Base-by-base conservation (phyloP, 35 echinoderm and acorn worm species). In the Heliocidaris erythrogramma region DNA sequence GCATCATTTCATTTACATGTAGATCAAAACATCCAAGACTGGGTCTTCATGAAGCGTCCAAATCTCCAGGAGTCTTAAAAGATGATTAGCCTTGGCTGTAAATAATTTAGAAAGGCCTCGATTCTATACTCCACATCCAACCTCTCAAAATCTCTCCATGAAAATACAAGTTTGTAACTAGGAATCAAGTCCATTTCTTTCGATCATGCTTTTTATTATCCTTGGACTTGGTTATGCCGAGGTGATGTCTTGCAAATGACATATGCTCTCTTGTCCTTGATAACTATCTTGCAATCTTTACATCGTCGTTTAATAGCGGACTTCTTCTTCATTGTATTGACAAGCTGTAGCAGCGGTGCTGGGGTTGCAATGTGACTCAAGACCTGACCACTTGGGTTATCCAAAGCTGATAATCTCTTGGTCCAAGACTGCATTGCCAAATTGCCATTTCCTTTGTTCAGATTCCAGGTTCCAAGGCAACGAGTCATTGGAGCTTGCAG, bases 321-420 rank as follows among this genome's bases (percentile, higher is more conserved):
- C 49, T 48, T 92, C 91, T 50, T 92, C 27, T 92, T 92, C 50
- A 92, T 50, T 53, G 91, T 92, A 48, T 92, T 92, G 91, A 92
- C 50, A 30, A 48, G 18, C 16, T 48, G 47, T 3, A 92, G n/a
- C 17, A 92, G 48, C 21, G 91, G 91, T 49, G 49, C 47, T 30
- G 91, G 91, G 47, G 91, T 92, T 49, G 91, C 17, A 2, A 92
- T 92, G 87, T 42, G 24, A 42, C 4, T n/a, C 21, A 31, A 78
- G 17, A 18, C 18, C 65, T n/a, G 27, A 78, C 27, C 65, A 78
- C 27, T 78, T 78, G 65, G 27, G 65, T 24, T 78, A 78, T 78
- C 65, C 2, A 21, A 78, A 9, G 65, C 65, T 24, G 65, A 78
- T 78, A 78, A 78, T n/a, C 65, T 78, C 65, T 78, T 78, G 18